A percentile compares a stretch with the other conserved stretches of the same genome.
Conservation (phyloP, 2,113 vertebrate species). For the Leucosticte australis region DNA sequence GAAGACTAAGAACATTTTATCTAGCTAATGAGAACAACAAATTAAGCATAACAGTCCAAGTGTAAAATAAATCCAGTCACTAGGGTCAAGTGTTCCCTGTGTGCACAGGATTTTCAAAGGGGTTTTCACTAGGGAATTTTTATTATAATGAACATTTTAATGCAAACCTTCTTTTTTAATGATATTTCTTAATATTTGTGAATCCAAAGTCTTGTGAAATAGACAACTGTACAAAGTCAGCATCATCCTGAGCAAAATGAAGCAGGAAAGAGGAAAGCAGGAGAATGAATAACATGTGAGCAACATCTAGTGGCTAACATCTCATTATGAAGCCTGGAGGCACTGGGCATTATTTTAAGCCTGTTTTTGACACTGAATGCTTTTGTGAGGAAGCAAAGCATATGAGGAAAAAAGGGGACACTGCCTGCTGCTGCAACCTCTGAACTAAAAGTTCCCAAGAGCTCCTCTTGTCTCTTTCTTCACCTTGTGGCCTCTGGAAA, state of each 20-base stretch:
- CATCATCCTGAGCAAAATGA: background rate
- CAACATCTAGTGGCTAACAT: slow-evolving; percentile 57
- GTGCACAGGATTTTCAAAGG: background rate
- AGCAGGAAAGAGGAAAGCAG: background rate
- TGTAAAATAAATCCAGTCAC: slow-evolving; percentile 5
- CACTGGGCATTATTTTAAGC: background rate
- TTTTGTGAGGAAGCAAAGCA: background rate
- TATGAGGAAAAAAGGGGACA: background rate
- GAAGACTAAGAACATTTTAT: background rate
- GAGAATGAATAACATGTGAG: slow-evolving; percentile 21
- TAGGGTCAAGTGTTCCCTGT: background rate
- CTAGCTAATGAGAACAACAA: background rate
- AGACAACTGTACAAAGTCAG: background rate
- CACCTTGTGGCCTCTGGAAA: background rate
- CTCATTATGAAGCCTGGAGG: background rate
- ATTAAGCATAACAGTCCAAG: background rate
- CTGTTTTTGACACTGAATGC: background rate
- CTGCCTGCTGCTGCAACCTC: background rate
- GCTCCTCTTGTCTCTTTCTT: background rate
- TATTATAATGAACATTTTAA: background rate
- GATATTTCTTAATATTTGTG: background rate
- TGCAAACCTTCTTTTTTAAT: background rate
- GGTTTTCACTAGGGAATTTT: background rate
- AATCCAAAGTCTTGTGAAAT: background rate
- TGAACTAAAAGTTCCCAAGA: background rate